These are phyloP conservation scores for Gallirallus australis DNA, from an alignment of 2,797 vertebrate genomes.

Conservation along the genomic window DNA sequence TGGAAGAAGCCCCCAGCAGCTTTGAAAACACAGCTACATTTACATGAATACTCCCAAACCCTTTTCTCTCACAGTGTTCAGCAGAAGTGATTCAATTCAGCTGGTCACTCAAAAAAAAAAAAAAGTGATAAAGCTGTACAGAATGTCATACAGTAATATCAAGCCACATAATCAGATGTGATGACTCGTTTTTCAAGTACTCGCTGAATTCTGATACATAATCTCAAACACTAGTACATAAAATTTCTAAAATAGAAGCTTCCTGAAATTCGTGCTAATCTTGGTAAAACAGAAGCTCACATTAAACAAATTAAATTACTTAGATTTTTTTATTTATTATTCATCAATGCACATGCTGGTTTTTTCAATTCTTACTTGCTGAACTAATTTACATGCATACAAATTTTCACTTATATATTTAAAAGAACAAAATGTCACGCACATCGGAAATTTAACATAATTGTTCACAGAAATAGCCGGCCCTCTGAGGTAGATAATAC, in stretches of 20 bases:
- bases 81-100: background rate
- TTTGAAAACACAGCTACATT: conserved; percentile 36
- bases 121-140: background rate
- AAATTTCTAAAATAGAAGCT: background rate
- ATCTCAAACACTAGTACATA: background rate
- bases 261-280: background rate
- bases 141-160: background rate
- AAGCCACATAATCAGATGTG: background rate
- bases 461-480: background rate
- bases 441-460: background rate
- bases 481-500: background rate
- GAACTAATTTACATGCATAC: background rate
- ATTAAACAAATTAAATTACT: background rate
- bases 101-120: background rate
- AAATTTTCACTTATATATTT: background rate
- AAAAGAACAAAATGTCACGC: background rate
- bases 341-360: background rate
- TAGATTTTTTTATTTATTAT: background rate
- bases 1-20: background rate
- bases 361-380: background rate
- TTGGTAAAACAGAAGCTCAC: background rate
- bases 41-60: background rate
- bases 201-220: background rate
- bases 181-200: background rate
- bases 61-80: conserved; percentile 15